Evolutionary conservation across 2,797 vertebrate species (phyloP).

Genomic region (Notamacropus eugenii): DNA sequence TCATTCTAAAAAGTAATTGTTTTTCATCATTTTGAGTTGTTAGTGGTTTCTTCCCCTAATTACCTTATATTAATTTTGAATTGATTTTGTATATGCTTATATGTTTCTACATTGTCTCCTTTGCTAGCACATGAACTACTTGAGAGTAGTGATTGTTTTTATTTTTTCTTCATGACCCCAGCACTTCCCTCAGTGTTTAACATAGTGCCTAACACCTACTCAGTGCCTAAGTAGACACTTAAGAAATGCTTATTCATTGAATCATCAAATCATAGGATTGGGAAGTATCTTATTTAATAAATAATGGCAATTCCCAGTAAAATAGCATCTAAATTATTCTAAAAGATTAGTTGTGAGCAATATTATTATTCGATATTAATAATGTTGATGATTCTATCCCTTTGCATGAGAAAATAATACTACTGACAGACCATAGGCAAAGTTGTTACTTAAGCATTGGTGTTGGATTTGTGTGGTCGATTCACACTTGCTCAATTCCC

Average conservation of each 20-base stretch:
- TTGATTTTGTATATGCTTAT: not conserved
- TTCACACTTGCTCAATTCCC: not conserved
- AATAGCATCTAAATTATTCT: not conserved
- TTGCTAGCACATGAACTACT: not conserved
- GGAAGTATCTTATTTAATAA: not conserved
- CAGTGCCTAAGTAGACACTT: no score
- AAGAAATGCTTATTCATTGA: no score
- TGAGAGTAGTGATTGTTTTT: not conserved
- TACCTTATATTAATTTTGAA: not conserved
- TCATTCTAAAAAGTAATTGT: not conserved
- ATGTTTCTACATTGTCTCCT: not conserved
- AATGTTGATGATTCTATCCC: not conserved
- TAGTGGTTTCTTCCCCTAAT: not conserved
- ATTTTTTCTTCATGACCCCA: not conserved
- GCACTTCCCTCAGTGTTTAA: no score
- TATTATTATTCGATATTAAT: not conserved
- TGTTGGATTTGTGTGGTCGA: not conserved
- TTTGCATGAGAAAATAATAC: not conserved
- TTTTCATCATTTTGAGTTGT: not conserved
- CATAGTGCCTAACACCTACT: no score
- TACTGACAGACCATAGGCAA: not conserved
- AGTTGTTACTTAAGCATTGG: not conserved
- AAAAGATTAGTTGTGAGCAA: not conserved
- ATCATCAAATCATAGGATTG: not conserved
- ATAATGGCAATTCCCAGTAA: not conserved